Percentiles rank a stretch among this genome's conserved stretches.
These are phyloP conservation scores for Pachyseris speciosa DNA, from an alignment of 64 coral and sea anemone genomes.

Conservation along the genomic window DNA sequence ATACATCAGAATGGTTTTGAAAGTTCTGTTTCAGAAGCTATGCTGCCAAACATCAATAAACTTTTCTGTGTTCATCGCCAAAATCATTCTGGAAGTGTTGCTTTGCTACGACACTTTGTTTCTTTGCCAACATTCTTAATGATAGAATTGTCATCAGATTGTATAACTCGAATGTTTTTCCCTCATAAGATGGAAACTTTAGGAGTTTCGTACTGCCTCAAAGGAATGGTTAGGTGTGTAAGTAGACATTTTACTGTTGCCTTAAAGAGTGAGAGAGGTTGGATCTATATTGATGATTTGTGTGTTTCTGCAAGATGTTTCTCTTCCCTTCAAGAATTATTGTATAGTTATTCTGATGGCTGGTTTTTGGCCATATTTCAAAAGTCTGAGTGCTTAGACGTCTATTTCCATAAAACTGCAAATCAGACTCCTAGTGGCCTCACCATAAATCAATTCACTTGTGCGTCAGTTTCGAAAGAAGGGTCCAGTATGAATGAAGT, in stretches of 20 bases:
- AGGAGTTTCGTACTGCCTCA: slow-evolving; percentile 10
- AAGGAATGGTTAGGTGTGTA: slow-evolving; percentile 34
- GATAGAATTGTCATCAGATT: slow-evolving; percentile 40
- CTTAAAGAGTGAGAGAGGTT: background rate
- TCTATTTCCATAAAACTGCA: background rate
- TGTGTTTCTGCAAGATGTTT: background rate
- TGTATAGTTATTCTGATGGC: slow-evolving; percentile 35
- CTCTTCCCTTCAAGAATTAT: background rate
- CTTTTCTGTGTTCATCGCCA: slow-evolving; percentile 34
- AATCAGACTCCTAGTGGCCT: background rate
- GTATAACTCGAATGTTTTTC: background rate
- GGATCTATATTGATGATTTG: slow-evolving; percentile 11
- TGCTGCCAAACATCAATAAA: too few relatives aligned
- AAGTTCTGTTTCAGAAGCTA: slow-evolving; percentile 45
- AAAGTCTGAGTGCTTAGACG: background rate
- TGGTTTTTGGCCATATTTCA: slow-evolving; percentile 18
- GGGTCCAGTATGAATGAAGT: background rate
- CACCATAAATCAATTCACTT: background rate
- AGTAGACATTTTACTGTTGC: slow-evolving; percentile 14
- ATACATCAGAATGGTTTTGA: slow-evolving; percentile 1
- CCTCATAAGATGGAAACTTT: background rate
- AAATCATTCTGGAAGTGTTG: slow-evolving; percentile 3
- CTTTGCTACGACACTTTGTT: slow-evolving; percentile 25
- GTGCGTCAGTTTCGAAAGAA: background rate
- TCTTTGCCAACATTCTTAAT: slow-evolving; percentile 11